Evolutionary conservation across 2,888 invertebrate genomes (phyloP).

Genomic region (Lithophane socia): DNA sequence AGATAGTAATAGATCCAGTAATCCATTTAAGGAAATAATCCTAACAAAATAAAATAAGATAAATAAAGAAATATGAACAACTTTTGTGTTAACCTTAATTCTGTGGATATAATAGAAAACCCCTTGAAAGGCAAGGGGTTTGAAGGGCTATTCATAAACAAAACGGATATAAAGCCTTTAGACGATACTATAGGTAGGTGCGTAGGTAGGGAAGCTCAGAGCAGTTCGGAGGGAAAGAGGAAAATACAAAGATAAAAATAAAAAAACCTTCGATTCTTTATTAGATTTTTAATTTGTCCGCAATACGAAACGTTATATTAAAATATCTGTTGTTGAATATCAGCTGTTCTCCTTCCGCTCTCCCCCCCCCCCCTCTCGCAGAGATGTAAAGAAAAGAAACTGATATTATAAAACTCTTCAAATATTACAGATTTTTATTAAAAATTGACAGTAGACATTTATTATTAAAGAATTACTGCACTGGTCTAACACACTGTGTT

Average conservation of each 20-base stretch:
- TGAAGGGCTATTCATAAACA: conserved; percentile 9
- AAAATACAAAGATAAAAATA: background rate
- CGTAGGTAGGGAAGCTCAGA: background rate
- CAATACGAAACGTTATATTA: conserved; percentile 17
- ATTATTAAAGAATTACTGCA: background rate
- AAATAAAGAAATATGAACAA: conserved; percentile 9
- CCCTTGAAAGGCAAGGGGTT: conserved; percentile 1
- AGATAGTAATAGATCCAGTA: background rate
- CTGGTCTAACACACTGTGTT: background rate
- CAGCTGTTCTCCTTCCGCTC: background rate
- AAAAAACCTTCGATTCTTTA: background rate
- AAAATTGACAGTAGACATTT: background rate
- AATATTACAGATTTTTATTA: background rate
- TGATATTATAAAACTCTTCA: background rate
- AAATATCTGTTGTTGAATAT: conserved; percentile 23
- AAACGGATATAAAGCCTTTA: conserved; percentile 13
- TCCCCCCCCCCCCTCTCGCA: too few species aligned
- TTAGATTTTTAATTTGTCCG: conserved; percentile 12
- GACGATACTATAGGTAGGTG: background rate
- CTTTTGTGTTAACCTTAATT: conserved; percentile 27
- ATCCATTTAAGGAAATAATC: background rate
- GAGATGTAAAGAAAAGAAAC: background rate
- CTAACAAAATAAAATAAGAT: background rate
- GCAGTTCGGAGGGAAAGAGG: background rate
- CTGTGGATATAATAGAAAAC: conserved; percentile 34